Base-by-base conservation (phyloP, 2,888 invertebrate species). In the Carcina quercana region DNA sequence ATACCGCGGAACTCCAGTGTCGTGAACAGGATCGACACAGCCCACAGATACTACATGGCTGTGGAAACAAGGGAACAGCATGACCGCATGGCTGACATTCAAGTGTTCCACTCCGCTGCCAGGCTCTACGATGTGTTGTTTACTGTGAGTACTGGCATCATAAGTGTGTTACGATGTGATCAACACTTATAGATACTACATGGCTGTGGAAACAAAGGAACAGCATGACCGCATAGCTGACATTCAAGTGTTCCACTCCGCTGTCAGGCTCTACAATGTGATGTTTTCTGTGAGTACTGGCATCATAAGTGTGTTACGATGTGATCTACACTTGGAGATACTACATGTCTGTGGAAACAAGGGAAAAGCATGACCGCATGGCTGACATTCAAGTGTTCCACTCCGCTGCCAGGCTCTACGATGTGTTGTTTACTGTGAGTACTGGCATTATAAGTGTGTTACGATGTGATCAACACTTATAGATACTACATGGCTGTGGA, bases 171-270 rank as follows among this genome's bases (percentile, higher is more conserved):
- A n/a, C n/a, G n/a, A n/a, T n/a, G n/a, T n/a, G n/a, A n/a, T n/a
- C n/a, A n/a, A n/a, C n/a, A n/a, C n/a, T n/a, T n/a, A n/a, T n/a
- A n/a, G 54, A 0, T 73, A 65, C 58, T 80, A 80, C 57, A 72
- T 71, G 62, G 54, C 73, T 0, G 79, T 78, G 1, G 75, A 79
- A 40, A 66, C 59, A 28, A 47, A 53, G 0, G 79, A 78, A 37
- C 63, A 68, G 61, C 79, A 80, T 50, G 79, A 80, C 45, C 59
- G 68, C 44, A 75, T 80, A 75, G 80, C 80, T 0, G 80, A 78
- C 37, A 43, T 59, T 2, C 80, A 80, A 36, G 78, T 79, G 34
- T 79, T 78, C 52, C 80, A 80, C 38, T 67, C 64, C 0, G 63
- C 67, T 30, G 71, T 67, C 5, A 47, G 76, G 7, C 60, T 79